These are phyloP conservation scores for Manacus vitellinus DNA, from an alignment of 2,113 vertebrate genomes.

Conservation along the genomic window DNA sequence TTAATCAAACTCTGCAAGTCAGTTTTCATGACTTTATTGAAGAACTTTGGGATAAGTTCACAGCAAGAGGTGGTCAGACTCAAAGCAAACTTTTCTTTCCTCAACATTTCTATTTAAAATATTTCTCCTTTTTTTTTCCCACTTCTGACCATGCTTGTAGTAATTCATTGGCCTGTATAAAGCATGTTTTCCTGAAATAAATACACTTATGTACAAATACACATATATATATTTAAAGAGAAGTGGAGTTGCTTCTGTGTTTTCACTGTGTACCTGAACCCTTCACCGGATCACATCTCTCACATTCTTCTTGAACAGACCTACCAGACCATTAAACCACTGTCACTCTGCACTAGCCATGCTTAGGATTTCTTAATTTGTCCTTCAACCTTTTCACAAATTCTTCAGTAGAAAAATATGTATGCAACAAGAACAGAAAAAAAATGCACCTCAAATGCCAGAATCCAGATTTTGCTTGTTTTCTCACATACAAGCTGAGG, in stretches of 20 bases:
- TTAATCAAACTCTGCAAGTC: background rate
- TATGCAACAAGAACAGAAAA: background rate
- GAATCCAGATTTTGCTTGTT: slow-evolving; percentile 48
- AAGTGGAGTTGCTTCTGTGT: background rate
- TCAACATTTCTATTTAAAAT: background rate
- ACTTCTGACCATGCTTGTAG: background rate
- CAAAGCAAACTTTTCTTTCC: background rate
- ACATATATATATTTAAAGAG: background rate
- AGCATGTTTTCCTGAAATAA: background rate
- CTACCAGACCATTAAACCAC: background rate
- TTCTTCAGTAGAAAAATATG: background rate
- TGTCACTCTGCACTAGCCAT: background rate
- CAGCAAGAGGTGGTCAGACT: background rate
- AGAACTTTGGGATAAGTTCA: background rate
- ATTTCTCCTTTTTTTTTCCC: background rate
- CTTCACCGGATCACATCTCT: background rate
- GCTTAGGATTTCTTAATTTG: background rate
- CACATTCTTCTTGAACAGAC: background rate
- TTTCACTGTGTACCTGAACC: background rate
- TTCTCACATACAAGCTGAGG: slow-evolving; percentile 40
- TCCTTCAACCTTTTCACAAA: background rate
- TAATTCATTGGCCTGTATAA: background rate
- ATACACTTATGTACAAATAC: background rate
- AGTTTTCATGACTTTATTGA: background rate
- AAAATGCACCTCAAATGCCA: background rate